phyloP scores from a whole-genome alignment of 2,888 invertebrate genomes.

The Trachelus tabidus region DNA sequence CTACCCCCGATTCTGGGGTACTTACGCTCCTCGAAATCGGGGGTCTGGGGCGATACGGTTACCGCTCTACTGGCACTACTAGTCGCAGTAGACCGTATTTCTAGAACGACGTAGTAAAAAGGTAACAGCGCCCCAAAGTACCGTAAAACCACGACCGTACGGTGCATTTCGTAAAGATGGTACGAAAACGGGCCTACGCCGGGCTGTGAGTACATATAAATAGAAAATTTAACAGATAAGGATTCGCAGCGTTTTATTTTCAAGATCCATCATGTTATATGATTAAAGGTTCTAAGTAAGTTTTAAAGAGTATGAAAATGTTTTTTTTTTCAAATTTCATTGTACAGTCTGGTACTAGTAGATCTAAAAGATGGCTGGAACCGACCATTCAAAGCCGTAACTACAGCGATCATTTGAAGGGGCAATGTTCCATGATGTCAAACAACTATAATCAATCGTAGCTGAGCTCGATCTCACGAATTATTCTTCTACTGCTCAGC shows the following conservation, averaged over 20 bases:
- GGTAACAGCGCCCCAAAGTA: conserved; percentile 63
- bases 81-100: conserved; percentile 37
- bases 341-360: background rate
- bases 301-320: background rate
- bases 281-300: background rate
- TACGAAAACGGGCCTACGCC: conserved; percentile 38
- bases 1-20: background rate
- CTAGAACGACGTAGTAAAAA: conserved; percentile 63
- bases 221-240: background rate
- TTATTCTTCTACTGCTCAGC: conserved; percentile 9
- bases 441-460: background rate
- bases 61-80: background rate
- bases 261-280: background rate
- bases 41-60: background rate
- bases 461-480: background rate
- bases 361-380: background rate
- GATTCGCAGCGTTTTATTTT: background rate
- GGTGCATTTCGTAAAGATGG: conserved; percentile 60
- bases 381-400: background rate
- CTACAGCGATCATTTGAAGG: background rate
- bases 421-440: background rate
- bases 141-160: conserved; percentile 64
- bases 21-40: background rate
- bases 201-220: background rate
- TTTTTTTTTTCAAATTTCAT: background rate